Evolutionary conservation across 1,140 invertebrate genomes (phyloP).

Genomic region (Diuraphis noxia): DNA sequence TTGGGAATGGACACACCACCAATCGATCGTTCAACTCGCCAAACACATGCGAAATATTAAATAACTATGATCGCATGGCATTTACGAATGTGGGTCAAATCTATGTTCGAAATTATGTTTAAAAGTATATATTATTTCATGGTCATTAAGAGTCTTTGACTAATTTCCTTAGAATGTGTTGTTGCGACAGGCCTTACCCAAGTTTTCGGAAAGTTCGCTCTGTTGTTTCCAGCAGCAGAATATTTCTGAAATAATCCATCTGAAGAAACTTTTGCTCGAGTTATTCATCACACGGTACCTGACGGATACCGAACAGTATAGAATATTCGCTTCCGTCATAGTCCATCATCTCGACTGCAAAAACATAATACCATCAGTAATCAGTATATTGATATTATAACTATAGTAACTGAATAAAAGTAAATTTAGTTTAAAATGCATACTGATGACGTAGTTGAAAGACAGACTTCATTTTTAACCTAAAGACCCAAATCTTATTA

Average conservation of each 20-base stretch:
- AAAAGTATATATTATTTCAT: conserved; percentile 23
- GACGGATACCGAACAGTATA: conserved; percentile 52
- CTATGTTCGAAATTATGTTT: conserved; percentile 24
- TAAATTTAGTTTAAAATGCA: not conserved
- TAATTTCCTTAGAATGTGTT: not conserved
- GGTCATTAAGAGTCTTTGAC: not conserved
- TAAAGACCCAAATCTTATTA: not conserved
- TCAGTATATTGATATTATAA: not conserved
- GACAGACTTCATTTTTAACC: not conserved
- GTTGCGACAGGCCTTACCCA: conserved; percentile 46
- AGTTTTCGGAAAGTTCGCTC: conserved; percentile 53
- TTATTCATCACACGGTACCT: conserved; percentile 54
- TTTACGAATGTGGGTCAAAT: conserved; percentile 51
- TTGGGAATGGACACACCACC: conserved; percentile 46
- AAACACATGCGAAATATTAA: conserved; percentile 51
- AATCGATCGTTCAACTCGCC: conserved; percentile 53
- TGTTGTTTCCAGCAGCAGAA: conserved; percentile 55
- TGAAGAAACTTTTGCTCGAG: conserved; percentile 55
- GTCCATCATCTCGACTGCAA: conserved; percentile 54
- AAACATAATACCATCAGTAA: not conserved
- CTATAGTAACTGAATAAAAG: not conserved
- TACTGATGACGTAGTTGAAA: not conserved
- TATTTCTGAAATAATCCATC: conserved; percentile 54
- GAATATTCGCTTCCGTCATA: conserved; percentile 53
- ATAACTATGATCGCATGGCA: conserved; percentile 46